A percentile compares a stretch with the other conserved stretches of the same genome.
Evolutionary conservation across 2,888 invertebrate genomes (phyloP).

Genomic region (Galeruca laticollis): DNA sequence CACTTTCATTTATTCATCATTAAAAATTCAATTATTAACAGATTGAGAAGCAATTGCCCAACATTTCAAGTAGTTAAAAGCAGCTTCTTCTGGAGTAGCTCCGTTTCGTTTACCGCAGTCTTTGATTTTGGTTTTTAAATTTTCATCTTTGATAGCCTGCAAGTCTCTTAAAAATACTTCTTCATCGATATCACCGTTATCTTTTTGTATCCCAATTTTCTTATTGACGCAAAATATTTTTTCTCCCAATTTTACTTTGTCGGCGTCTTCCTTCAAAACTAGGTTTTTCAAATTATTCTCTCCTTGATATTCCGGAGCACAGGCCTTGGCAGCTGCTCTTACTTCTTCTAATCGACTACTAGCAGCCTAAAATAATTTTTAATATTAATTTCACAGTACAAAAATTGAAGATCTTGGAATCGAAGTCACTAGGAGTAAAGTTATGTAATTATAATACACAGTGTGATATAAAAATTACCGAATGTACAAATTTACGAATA

Average conservation of each 20-base stretch:
- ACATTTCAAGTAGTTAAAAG: background rate
- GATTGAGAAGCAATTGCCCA: background rate
- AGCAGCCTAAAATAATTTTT: background rate
- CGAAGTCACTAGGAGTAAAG: too few relatives aligned
- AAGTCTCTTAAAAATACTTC: background rate
- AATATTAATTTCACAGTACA: too few relatives aligned
- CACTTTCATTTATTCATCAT: too few relatives aligned
- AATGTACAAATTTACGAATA: too few relatives aligned
- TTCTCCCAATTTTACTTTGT: background rate
- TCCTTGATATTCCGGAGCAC: background rate
- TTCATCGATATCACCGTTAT: conserved; percentile 1
- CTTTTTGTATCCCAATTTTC: background rate
- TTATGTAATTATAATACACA: too few relatives aligned
- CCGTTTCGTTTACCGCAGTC: background rate
- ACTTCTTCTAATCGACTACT: background rate
- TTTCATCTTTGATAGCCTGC: background rate
- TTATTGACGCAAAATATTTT: background rate
- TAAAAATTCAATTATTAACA: too few relatives aligned
- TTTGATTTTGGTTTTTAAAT: background rate
- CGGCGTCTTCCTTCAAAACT: background rate
- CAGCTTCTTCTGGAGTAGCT: background rate
- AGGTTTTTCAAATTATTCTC: background rate
- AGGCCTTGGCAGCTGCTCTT: background rate
- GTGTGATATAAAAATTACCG: too few relatives aligned
- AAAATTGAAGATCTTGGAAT: too few relatives aligned